Percentiles rank a stretch among this genome's conserved stretches.
Evolutionary conservation across 2,113 vertebrate species (phyloP).

Genomic region (Sylvietta virens): DNA sequence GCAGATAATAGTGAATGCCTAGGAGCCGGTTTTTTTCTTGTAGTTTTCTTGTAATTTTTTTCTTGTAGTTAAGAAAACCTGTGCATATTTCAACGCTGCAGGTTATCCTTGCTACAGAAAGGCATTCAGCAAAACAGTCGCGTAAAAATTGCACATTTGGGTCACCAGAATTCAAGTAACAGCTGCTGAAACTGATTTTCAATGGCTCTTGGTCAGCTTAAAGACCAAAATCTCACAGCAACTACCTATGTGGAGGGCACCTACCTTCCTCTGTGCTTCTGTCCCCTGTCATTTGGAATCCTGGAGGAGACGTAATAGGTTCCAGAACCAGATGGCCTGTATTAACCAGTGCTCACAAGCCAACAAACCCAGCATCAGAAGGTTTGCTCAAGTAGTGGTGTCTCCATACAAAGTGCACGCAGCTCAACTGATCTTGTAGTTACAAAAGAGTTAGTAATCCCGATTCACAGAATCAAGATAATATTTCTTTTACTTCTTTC

Average conservation of each 20-base stretch:
- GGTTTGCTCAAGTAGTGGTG: not conserved
- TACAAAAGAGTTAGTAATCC: not conserved
- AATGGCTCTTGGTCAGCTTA: not conserved
- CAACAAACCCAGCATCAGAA: not conserved
- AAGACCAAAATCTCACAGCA: not conserved
- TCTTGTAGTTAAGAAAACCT: not conserved
- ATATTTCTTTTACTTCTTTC: not conserved
- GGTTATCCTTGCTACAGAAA: not conserved
- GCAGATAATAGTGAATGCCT: accelerated
- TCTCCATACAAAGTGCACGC: conserved; percentile 7
- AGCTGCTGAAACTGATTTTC: not conserved
- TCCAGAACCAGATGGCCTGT: not conserved
- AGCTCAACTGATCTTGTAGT: not conserved
- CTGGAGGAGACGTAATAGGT: not conserved
- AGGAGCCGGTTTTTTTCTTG: not conserved
- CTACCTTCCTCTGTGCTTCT: not conserved
- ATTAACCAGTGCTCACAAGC: not conserved
- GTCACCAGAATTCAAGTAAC: not conserved
- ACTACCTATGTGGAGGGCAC: not conserved
- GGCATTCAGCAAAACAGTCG: not conserved
- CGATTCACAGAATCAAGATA: conserved; percentile 62
- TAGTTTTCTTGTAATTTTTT: not conserved
- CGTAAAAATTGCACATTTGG: not conserved
- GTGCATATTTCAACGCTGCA: not conserved
- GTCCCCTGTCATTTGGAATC: not conserved